Evolutionary conservation across 2,888 invertebrate species (phyloP), one percentile per base, ranked within the genome.

Genomic region (Operophtera brumata): DNA sequence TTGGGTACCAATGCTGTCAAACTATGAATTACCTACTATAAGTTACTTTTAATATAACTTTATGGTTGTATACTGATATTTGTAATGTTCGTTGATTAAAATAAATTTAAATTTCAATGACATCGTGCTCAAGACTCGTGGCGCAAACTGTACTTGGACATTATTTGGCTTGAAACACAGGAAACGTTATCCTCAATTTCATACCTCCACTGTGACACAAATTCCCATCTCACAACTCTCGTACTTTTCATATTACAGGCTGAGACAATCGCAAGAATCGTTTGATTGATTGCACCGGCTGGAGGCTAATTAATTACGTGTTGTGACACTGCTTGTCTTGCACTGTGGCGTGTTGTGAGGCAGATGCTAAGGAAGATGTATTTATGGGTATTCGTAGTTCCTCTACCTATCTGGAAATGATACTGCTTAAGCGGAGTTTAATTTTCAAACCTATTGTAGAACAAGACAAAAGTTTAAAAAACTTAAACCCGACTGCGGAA

Each of bases 301-400:
- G 20, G 25, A 2, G n/a, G 9, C 11, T 50, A 40, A 62, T 54
- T 56, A 54, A 57, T 57, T 46, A 37, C 35, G 10, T 55, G 39
- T 51, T 50, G 46, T n/a, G 13, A n/a, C 43, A 55, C 61, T 56
- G 59, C n/a, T 13, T 40, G 20, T 10, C 14, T 35, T 52, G 49
- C 59, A 54, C 63, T 61, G 59, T 57, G 57, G 39, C 42, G 9
- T 34, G 37, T 43, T 53, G 34, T 37, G 13, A 43, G 14, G 11
- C 30, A 14, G 12, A 47, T 30, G 40, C 44, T 51, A 28, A n/a
- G 39, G 26, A 39, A 34, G 26, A 47, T 39, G 34, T 44, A 54
- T 44, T 44, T 54, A 43, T 26, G 39, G 36, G 36, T 4, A 43
- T 6, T 30, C 20, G 4, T 20, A 20, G 20, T 6, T 36, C 20